Evolutionary conservation across 1,140 invertebrate genomes (phyloP).

Genomic region (Panagrolaimus sp.): DNA sequence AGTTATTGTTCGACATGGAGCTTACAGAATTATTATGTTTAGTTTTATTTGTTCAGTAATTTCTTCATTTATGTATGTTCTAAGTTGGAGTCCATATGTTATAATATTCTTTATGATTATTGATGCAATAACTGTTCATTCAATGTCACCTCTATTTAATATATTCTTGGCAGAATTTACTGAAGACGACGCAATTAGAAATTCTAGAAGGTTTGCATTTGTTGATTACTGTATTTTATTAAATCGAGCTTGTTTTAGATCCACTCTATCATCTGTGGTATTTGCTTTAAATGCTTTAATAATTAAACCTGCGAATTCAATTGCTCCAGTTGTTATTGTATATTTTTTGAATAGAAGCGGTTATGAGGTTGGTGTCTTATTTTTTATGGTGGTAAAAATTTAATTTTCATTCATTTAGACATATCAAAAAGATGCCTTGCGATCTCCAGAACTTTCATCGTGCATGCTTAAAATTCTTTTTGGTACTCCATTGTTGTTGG

Average conservation of each 20-base stretch:
- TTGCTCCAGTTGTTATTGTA: constrained; percentile 44
- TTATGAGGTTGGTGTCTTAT: constrained; percentile 25
- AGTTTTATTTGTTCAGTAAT: constrained; percentile 33
- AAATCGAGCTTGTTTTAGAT: constrained; percentile 16
- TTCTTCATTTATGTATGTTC: constrained; percentile 42
- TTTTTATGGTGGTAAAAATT: neutral
- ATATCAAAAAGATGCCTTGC: constrained; percentile 26
- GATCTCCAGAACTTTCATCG: constrained; percentile 20
- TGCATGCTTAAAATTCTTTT: constrained; percentile 34
- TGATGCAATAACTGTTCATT: constrained; percentile 50
- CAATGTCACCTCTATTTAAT: constrained; percentile 52
- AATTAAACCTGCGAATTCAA: constrained; percentile 42
- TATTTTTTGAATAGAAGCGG: constrained; percentile 39
- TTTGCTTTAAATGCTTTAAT: constrained; percentile 43
- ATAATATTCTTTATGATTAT: constrained; percentile 55
- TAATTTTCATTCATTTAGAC: constrained; percentile 14
- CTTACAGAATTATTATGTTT: constrained; percentile 39
- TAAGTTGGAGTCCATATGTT: constrained; percentile 36
- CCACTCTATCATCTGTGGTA: constrained; percentile 36
- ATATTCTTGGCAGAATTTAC: constrained; percentile 55
- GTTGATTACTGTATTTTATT: no score
- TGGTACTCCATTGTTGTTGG: constrained; percentile 25
- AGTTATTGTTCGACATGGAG: constrained; percentile 35
- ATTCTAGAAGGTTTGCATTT: constrained; percentile 29
- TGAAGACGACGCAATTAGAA: constrained; percentile 47